Evolutionary conservation across 2,888 invertebrate species (phyloP), one percentile per base, ranked within the genome.

Genomic region (Dermolepida albohirtum): DNA sequence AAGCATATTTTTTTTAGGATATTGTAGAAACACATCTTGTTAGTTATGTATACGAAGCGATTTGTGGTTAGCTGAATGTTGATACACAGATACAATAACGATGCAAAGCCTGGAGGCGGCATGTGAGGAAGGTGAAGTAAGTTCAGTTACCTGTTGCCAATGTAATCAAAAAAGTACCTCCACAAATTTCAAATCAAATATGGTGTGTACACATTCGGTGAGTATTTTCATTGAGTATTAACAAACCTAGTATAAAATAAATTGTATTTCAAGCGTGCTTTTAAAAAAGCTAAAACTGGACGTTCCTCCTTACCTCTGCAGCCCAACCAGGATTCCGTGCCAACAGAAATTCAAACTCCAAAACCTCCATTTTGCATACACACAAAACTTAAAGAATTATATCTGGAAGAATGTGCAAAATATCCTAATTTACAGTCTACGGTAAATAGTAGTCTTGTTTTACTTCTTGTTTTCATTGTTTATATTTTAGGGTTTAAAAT

Each of bases 71-170:
- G 78, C 83, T 84, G 83, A 81, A 84, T 84, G 84, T 81, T 82
- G 80, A 80, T 81, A 80, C 74, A 74, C 75, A 79, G 79, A 76
- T 76, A 72, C 77, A 76, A 77, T 78, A 87, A 88, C 85, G 84
- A 88, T 88, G 88, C 88, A 88, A 87, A 88, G 87, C 85, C 85
- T 87, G 86, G 87, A 87, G 84, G 87, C 87, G 84, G 86, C 87
- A 86, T 87, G 87, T 85, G 87, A 88, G 85, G 88, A 88, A 86
- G 87, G 87, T 85, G 88, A 88, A 84, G 88, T 88, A 82, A 86
- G 87, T 74, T 69, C 64, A 69, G 69, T 70, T 70, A 54, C 68
- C 51, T 69, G 68, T 67, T 70, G 68, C 59, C 71, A 71, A 70
- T 72, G 72, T 73, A 71, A 72, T 65, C 71, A 72, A 65, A 71